These are phyloP conservation scores for Catonia carolina DNA, from an alignment of 2,888 invertebrate species.

Conservation along the genomic window DNA sequence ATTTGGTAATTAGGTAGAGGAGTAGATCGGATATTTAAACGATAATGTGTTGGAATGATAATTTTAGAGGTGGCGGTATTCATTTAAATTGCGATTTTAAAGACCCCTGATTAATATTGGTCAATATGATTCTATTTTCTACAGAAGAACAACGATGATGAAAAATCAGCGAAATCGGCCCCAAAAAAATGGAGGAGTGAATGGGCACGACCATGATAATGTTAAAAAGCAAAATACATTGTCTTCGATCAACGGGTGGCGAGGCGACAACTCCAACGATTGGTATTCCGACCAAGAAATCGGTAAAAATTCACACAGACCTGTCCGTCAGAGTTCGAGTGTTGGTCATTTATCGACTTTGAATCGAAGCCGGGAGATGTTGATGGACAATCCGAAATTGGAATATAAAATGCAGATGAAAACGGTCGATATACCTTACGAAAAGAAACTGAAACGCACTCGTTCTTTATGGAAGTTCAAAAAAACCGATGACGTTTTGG, in stretches of 20 bases:
- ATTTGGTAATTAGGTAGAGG: too few species aligned
- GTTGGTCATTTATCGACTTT: constrained; percentile 44
- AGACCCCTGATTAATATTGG: too few species aligned
- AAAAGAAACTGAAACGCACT: constrained; percentile 61
- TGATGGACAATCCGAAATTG: constrained; percentile 46
- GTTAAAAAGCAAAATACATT: not conserved
- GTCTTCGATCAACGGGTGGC: constrained; percentile 27
- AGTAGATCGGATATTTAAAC: too few species aligned
- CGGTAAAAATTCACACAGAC: constrained; percentile 10
- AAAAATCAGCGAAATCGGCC: constrained; percentile 25
- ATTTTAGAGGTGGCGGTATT: too few species aligned
- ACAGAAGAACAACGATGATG: constrained; percentile 24
- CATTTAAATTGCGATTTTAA: too few species aligned
- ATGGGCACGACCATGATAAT: constrained; percentile 26
- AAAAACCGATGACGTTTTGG: constrained; percentile 64
- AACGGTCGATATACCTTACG: constrained; percentile 37
- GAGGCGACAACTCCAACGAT: constrained; percentile 25
- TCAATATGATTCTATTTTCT: not conserved
- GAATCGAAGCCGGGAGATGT: constrained; percentile 48
- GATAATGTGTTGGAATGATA: too few species aligned
- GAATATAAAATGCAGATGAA: constrained; percentile 42
- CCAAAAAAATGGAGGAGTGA: constrained; percentile 18
- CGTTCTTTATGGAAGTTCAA: constrained; percentile 84
- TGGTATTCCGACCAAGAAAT: constrained; percentile 25
- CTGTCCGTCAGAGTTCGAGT: constrained; percentile 31